Base-by-base conservation (phyloP, 2,797 vertebrate genomes). In the Botia almorhae region DNA sequence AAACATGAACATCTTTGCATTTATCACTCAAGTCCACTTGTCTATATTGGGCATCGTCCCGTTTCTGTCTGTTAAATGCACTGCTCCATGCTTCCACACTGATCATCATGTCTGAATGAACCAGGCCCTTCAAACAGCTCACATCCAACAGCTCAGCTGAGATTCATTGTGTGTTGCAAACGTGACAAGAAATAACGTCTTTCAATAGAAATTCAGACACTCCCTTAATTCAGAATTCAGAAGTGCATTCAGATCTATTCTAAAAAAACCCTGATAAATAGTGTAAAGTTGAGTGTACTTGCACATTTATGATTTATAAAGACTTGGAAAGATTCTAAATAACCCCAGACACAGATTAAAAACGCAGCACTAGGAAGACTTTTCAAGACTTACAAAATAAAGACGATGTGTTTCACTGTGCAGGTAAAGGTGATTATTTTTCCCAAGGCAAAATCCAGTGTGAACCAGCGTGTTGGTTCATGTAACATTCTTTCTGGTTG, bases 1-100 rank as follows among this genome's bases (percentile, higher is more conserved):
- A 55, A 88, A 85, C 70, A 68, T 67, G 48, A 61, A 29, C 29
- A 29, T 29, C 29, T 29, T 29, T 29, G 2, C 69, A 76, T 81
- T n/a, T 84, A 83, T 74, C 13, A 46, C 72, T 64, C 70, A 67
- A 53, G 16, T 55, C 39, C 8, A 46, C 56, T 81, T 21, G 53
- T 71, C 61, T 81, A 67, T 43, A 43, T 7, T 8, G 29, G 29
- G 29, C 29, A 29, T 1, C 4, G 1, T 6, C 46, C 39, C 60
- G 1, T 43, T 69, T 69, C 23, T 51, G 19, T 78, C 8, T 26
- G 21, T 23, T 13, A 43, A 48, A 53, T 19, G 39, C 11, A 14
- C 19, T 19, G 8, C 26, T 26, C 11, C 8, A 2, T 21, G 46
- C 23, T 58, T 69, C 36, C 36, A 2, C 36, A 39, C 36, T 39